Evolutionary conservation across 2,888 invertebrate species (phyloP), one percentile per base, ranked within the genome.

Genomic region (Ametastegia equiseti): DNA sequence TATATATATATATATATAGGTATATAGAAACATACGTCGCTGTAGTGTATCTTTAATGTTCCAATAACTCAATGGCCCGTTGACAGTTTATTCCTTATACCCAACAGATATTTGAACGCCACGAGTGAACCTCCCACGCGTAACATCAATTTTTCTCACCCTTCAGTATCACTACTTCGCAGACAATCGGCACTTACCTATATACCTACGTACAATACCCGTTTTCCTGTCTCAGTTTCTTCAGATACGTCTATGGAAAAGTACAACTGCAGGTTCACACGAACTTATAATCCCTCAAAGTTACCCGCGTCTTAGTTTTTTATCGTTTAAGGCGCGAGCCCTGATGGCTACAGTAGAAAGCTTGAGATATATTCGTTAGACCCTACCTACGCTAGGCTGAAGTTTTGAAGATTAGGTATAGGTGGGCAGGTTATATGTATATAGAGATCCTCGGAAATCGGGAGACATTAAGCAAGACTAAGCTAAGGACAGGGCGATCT

Each of bases 261-360:
- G 30, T 71, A n/a, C 71, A 45, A 30, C 47, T 71, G 71, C 5
- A 45, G 15, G 71, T 45, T 71, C 27, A 9, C 71, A 71, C 45
- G 71, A 71, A 71, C 47, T 71, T 71, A 45, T 47, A 27, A 71
- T 71, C 42, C 47, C 19, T 47, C 30, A 27, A 47, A 71, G 45
- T 27, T 47, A 30, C 2, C 6, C 45, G 15, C 15, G 42, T 30
- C 47, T 42, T 23, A 45, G n/a, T 23, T 71, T 47, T 71, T 71
- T 15, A 45, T 36, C 13, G 13, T 30, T 15, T 13, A 47, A 47
- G 15, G n/a, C n/a, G 27, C 45, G n/a, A 71, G 23, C 15, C 30
- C 47, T n/a, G 36, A 67, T 23, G n/a, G n/a, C n/a, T n/a, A n/a
- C n/a, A 23, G 39, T 67, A 15, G n/a, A 9, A 23, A 39, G 67